Base-by-base conservation (phyloP, 2,113 vertebrate species). In the Elanus axillaris region DNA sequence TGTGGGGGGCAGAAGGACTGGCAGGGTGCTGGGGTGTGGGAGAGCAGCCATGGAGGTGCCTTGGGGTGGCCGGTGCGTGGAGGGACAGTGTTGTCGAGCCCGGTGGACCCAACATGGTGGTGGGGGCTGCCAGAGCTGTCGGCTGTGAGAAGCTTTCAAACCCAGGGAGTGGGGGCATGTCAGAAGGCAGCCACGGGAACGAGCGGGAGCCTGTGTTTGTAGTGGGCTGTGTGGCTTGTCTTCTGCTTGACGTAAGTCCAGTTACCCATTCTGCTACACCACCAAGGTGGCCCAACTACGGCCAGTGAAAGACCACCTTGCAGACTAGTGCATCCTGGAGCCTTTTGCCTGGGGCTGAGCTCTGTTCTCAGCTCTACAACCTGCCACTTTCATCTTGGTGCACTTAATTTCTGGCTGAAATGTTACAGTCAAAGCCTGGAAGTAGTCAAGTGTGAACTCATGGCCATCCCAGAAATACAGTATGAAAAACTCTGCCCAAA, bases 31-130 rank as follows among this genome's bases (percentile, higher is more conserved):
- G 16, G n/a, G 45, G 6, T 31, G 38, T 40, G 64, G 52, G 60
- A 48, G 1, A 3, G 53, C 1, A 1, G 56, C 18, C 15, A 0
- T 2, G 10, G 42, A 66, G 38, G 25, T 48, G 6, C 58, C 18
- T 26, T 47, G 43, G 26, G 31, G 31, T 10, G 3, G 68, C 16
- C 0, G 1, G 25, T 3, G 7, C 0, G 0, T n/a, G 34, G 22
- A 78, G 21, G 22, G 43, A 69, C 6, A 5, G 18, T n/a, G 36
- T 15, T 21, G 8, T 80, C 5, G 2, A 48, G 29, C 1, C 7
- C 5, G 3, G n/a, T 23, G 50, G 38, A 27, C 34, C 42, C 29
- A n/a, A 7, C 9, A 8, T 7, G 31, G 31, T 42, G 62, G 3
- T 36, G 17, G 36, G 9, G 47, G 59, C n/a, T 11, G 17, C 3